Conservation (phyloP, 1,140 invertebrate genomes). For the Caenorhabditis remanei region DNA sequence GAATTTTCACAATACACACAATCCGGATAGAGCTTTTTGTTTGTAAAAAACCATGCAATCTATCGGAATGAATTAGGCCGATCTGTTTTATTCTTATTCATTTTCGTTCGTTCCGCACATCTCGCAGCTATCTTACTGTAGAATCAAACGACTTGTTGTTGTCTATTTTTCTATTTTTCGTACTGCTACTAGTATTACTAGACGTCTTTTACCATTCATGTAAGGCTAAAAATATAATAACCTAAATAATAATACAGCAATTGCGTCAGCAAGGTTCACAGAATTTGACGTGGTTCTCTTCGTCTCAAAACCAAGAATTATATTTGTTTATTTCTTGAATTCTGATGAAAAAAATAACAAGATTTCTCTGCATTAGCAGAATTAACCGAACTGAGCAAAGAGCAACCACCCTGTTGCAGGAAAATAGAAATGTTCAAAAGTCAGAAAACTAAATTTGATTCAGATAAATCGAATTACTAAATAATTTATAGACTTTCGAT, state of each 20-base stretch:
- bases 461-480: too few relatives aligned
- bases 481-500: too few relatives aligned
- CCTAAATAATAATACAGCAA: constrained; percentile 4
- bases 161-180: neutral
- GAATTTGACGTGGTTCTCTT: neutral
- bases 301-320: neutral
- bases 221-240: constrained; percentile 1
- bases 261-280: constrained; percentile 24
- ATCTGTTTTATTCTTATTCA: neutral
- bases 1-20: neutral
- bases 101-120: neutral
- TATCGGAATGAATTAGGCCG: neutral
- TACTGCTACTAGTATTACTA: neutral
- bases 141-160: constrained; percentile 10
- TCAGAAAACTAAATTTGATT: neutral
- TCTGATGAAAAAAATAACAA: neutral
- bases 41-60: neutral
- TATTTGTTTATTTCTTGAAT: neutral
- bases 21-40: neutral
- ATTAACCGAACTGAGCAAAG: neutral
- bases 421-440: neutral
- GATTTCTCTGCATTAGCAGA: neutral
- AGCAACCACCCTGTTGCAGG: neutral
- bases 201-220: neutral
- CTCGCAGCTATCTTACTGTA: neutral